A percentile compares a stretch with the other conserved stretches of the same genome.
These are phyloP conservation scores for Stratiomys singularior DNA, from an alignment of 2,888 invertebrate species.

Conservation along the genomic window DNA sequence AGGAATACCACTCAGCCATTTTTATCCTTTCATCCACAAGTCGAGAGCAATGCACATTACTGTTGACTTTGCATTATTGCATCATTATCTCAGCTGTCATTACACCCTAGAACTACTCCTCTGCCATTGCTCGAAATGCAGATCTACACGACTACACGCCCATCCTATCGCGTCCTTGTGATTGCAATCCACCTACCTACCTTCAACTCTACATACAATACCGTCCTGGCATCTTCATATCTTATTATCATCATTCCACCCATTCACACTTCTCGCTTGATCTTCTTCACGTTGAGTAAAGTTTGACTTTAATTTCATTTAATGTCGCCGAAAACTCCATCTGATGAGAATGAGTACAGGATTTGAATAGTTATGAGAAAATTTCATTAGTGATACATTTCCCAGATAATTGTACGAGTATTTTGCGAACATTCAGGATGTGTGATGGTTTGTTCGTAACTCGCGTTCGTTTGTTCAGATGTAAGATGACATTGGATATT, in stretches of 20 bases:
- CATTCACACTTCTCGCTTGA: conserved; percentile 20
- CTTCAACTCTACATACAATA: neutral
- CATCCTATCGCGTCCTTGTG: neutral
- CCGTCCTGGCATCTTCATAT: neutral
- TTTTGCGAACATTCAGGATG: conserved; percentile 3
- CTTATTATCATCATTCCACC: neutral
- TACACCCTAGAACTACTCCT: neutral
- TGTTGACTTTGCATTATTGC: conserved; percentile 21
- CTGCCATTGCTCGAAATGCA: neutral
- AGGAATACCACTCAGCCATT: neutral
- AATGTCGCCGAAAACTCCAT: conserved; percentile 19
- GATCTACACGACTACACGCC: neutral
- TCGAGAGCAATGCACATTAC: neutral
- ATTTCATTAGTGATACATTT: conserved; percentile 39
- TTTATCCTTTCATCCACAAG: neutral
- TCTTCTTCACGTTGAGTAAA: neutral
- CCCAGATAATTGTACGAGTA: conserved; percentile 22
- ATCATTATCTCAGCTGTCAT: conserved; percentile 26
- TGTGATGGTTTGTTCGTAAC: neutral
- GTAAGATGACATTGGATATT: neutral
- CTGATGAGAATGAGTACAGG: conserved; percentile 13
- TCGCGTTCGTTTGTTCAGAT: too few species aligned
- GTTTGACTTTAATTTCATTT: conserved; percentile 40
- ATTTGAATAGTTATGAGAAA: conserved; percentile 38
- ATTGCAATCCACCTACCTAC: neutral